phyloP scores from a whole-genome alignment of 2,797 vertebrate genomes.

The Rousettus madagascariensis region DNA sequence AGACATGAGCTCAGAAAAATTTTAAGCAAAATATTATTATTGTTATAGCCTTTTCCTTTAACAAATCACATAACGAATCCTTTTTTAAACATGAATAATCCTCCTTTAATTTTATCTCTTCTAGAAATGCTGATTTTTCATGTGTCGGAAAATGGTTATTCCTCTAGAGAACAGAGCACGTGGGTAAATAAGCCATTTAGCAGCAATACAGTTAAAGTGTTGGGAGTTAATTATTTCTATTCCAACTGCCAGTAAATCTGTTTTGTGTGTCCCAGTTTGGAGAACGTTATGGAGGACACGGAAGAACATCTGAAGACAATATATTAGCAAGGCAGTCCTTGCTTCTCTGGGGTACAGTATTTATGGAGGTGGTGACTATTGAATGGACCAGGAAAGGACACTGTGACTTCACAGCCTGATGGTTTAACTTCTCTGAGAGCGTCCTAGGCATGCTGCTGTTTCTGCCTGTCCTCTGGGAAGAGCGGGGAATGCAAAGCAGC shows the following conservation, averaged over 20 bases:
- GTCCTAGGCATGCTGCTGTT: neutral
- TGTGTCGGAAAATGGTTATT: neutral
- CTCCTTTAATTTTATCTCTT: slow-evolving; percentile 20
- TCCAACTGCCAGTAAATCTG: neutral
- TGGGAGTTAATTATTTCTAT: neutral
- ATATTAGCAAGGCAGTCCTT: neutral
- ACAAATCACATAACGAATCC: neutral
- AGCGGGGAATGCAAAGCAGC: neutral
- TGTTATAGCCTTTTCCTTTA: neutral
- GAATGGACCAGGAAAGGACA: neutral
- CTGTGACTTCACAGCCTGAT: neutral
- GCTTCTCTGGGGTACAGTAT: neutral
- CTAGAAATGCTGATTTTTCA: slow-evolving; percentile 18
- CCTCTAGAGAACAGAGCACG: neutral
- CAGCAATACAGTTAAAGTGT: neutral
- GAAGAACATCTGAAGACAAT: slow-evolving; percentile 43
- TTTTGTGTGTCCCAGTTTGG: slow-evolving; percentile 47
- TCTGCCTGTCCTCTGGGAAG: neutral
- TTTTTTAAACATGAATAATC: slow-evolving; percentile 20
- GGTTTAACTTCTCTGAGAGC: neutral
- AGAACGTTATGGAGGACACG: neutral
- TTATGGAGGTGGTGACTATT: neutral
- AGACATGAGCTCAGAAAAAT: neutral
- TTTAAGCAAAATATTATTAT: neutral
- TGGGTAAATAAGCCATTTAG: neutral